Percentiles rank a stretch among this genome's conserved stretches.
phyloP scores from a whole-genome alignment of 2,113 vertebrate genomes.

The Mellivora capensis region DNA sequence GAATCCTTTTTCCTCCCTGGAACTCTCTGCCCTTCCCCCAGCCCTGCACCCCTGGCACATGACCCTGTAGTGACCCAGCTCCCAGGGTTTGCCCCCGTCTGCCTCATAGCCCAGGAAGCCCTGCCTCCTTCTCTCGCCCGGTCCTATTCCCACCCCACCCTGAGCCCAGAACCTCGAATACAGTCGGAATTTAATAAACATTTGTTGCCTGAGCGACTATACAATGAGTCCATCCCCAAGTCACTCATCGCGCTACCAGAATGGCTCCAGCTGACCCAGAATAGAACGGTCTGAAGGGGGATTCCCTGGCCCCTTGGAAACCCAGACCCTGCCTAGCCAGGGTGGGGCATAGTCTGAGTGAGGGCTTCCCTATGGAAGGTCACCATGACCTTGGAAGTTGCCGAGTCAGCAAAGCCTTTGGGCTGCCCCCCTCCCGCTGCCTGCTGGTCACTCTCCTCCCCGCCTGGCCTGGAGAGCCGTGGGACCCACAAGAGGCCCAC shows the following conservation, averaged over 20 bases:
- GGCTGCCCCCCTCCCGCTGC: too few species aligned
- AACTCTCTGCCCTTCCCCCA: neutral
- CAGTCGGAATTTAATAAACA: neutral
- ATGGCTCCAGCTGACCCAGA: fast-evolving
- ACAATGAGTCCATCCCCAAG: neutral
- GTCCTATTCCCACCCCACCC: fast-evolving
- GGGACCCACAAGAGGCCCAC: neutral
- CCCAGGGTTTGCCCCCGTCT: too few species aligned
- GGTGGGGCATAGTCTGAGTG: fast-evolving
- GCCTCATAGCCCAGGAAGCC: neutral
- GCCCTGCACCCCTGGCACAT: fast-evolving
- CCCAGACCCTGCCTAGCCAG: fast-evolving
- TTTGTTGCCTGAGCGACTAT: fast-evolving
- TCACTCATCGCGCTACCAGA: fast-evolving
- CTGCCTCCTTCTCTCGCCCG: fast-evolving
- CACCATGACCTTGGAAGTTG: neutral
- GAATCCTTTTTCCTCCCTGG: fast-evolving
- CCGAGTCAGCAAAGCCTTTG: neutral
- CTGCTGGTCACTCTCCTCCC: fast-evolving
- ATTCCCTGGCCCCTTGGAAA: fast-evolving
- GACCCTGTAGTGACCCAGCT: fast-evolving
- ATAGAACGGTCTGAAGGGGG: fast-evolving
- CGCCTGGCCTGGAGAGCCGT: fast-evolving
- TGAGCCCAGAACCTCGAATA: fast-evolving
- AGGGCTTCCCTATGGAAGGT: neutral